Base-by-base conservation (phyloP, 2,113 vertebrate genomes). In the Lutjanus erythropterus region DNA sequence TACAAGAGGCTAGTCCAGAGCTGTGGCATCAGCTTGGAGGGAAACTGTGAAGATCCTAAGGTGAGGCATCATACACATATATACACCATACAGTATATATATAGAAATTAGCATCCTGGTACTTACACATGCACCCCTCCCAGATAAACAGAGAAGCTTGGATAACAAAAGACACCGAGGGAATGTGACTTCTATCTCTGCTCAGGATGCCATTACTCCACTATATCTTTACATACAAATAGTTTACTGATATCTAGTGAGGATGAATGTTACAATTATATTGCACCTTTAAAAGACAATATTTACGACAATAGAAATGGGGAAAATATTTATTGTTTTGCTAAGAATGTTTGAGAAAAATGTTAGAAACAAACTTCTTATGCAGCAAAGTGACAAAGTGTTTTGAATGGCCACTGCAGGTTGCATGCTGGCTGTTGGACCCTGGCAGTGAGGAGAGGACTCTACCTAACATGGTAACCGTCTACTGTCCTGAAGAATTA, bases 401-500 rank as follows among this genome's bases (percentile, higher is more conserved):
- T 33, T 25, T 39, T 83, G 6, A 67, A 60, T 83, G 66, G 58
- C 31, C 23, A 8, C 39, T 4, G 55, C 60, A 99, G 98, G 96
- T 99, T 64, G 98, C 97, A 0, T 98, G 96, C 87, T 99, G 98
- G 98, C 92, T 99, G 85, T 35, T 99, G 64, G 96, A 99, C 86
- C 96, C 96, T 14, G 92, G 94, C 76, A 97, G 96, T 60, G 95
- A 97, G 77, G 97, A 98, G 69, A 94, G 95, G 4, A 99, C 96
- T 3, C 94, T 99, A 50, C 95, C 97, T 86, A 97, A 94, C 89
- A 97, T 99, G 96, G 97, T 98, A 78, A 94, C 97, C 1, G 96
- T 92, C 83, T 97, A 96, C 82, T 93, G 96, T 65, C 96, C 97
- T 31, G 87, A 90, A 3, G 97, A 98, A 41, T 91, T 99, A 4